Conservation (phyloP, 2,113 vertebrate genomes). For the Ochotona curzoniae region DNA sequence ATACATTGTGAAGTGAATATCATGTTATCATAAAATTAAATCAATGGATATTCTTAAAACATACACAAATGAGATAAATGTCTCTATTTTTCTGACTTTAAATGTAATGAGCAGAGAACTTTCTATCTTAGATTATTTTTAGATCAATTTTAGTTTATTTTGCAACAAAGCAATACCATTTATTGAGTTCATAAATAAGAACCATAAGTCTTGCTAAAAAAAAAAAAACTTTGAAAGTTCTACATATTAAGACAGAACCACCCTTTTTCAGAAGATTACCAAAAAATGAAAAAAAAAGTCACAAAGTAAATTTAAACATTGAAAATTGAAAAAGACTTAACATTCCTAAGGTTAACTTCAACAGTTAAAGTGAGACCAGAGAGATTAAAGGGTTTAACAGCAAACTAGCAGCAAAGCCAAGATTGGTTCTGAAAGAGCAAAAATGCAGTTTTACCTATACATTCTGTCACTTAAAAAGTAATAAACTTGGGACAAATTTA, state of each 20-base stretch:
- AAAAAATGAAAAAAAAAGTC: background rate
- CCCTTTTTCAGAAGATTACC: background rate
- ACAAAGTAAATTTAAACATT: background rate
- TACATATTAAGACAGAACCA: background rate
- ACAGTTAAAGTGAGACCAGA: background rate
- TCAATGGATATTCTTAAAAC: conserved; percentile 19
- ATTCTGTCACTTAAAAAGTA: background rate
- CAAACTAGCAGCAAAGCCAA: background rate
- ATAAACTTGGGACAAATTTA: background rate
- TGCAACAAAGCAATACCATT: background rate
- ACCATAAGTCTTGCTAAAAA: background rate
- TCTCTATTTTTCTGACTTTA: background rate
- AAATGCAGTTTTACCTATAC: background rate
- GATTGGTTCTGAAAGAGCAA: background rate
- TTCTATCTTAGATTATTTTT: conserved; percentile 18
- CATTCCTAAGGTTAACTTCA: conserved; percentile 15
- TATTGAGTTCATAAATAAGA: conserved; percentile 34
- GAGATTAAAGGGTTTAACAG: background rate
- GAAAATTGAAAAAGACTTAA: background rate
- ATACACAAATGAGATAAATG: background rate
- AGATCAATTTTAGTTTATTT: background rate
- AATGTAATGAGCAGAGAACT: background rate
- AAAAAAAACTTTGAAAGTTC: background rate
- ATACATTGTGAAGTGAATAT: conserved; percentile 20
- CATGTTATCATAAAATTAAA: conserved; percentile 28